Percentiles rank a stretch among this genome's conserved stretches.
phyloP scores from a whole-genome alignment of 2,113 vertebrate genomes.

The Oryzias javanicus region DNA sequence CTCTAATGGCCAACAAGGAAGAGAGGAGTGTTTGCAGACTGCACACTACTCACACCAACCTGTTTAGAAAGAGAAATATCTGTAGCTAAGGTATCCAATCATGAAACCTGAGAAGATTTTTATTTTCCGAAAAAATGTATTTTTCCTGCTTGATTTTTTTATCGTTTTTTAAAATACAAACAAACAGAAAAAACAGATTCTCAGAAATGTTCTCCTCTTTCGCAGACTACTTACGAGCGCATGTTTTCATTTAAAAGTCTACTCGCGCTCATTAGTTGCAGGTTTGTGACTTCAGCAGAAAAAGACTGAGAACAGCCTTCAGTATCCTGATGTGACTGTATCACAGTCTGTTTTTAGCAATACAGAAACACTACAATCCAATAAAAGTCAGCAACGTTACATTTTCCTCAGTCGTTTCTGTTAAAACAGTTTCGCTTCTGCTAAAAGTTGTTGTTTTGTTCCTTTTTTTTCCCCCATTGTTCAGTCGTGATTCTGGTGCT shows the following conservation, averaged over 20 bases:
- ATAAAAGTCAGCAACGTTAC: not conserved
- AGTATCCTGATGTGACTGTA: constrained; percentile 25
- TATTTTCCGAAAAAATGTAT: too few species aligned
- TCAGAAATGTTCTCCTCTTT: too few species aligned
- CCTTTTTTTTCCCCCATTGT: constrained; percentile 21
- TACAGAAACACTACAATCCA: not conserved
- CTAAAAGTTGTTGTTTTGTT: constrained; percentile 29
- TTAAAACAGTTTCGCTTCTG: constrained; percentile 25
- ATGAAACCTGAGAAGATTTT: too few species aligned
- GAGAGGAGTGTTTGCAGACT: constrained; percentile 17
- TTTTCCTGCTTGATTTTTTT: too few species aligned
- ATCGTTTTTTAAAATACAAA: too few species aligned
- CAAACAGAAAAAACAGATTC: too few species aligned
- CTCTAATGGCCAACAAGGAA: constrained; percentile 42
- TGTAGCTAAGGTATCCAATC: not conserved
- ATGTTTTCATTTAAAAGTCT: constrained; percentile 31
- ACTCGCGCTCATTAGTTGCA: constrained; percentile 49
- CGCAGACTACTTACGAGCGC: constrained; percentile 10
- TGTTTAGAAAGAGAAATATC: constrained; percentile 34
- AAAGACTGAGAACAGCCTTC: constrained; percentile 17
- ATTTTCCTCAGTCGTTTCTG: not conserved
- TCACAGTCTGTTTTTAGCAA: constrained; percentile 25
- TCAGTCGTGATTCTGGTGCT: constrained; percentile 13
- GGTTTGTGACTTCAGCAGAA: constrained; percentile 43
- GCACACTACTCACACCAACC: constrained; percentile 11